phyloP scores from a whole-genome alignment of 2,888 invertebrate species.

The Fissipunctia ypsillon region DNA sequence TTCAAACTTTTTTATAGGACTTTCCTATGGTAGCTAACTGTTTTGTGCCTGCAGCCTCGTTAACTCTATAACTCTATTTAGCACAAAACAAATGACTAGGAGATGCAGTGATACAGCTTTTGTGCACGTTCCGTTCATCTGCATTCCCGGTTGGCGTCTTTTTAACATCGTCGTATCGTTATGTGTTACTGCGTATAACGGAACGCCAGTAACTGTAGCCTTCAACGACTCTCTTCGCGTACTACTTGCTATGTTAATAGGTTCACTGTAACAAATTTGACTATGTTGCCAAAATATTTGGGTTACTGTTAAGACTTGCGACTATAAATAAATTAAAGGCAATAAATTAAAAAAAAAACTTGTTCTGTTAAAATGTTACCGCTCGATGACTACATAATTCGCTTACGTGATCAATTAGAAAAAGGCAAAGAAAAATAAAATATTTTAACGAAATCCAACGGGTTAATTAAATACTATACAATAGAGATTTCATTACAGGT shows the following conservation, averaged over 20 bases:
- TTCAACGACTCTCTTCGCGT: conserved; percentile 74
- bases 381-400: conserved; percentile 24
- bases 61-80: conserved; percentile 32
- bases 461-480: conserved; percentile 34
- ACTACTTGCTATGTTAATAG: conserved; percentile 78
- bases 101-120: conserved; percentile 47
- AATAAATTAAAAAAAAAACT: too few species aligned
- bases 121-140: conserved; percentile 73
- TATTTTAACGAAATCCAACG: conserved; percentile 13
- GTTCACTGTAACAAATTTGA: conserved; percentile 68
- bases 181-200: conserved; percentile 75
- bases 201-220: conserved; percentile 76
- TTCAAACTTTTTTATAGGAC: background rate
- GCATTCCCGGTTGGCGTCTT: conserved; percentile 75
- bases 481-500: conserved; percentile 13
- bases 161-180: conserved; percentile 62
- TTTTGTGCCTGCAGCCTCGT: background rate
- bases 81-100: conserved; percentile 25
- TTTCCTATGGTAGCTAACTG: background rate
- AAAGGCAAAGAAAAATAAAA: conserved; percentile 8
- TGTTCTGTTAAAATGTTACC: conserved; percentile 18
- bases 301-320: conserved; percentile 62
- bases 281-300: conserved; percentile 65
- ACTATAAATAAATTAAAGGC: conserved; percentile 35
- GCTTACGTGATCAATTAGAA: conserved; percentile 34